These are phyloP conservation scores for Fissipunctia ypsillon DNA, from an alignment of 2,888 invertebrate species.

Conservation along the genomic window DNA sequence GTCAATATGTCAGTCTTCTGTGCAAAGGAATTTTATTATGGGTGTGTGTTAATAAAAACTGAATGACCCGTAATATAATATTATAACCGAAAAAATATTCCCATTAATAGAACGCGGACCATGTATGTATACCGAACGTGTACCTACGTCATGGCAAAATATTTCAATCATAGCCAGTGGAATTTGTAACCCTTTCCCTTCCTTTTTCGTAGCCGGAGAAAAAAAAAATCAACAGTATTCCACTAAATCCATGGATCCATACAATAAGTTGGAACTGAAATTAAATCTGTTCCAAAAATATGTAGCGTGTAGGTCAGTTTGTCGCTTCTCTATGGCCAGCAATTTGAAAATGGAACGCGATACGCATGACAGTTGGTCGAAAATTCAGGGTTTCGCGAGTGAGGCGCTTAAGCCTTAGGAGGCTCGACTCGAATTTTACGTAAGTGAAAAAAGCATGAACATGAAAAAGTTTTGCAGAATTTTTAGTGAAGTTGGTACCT, in stretches of 20 bases:
- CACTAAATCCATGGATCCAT: not conserved
- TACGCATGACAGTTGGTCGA: slow-evolving; percentile 29
- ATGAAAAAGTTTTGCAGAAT: not conserved
- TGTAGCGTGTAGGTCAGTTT: not conserved
- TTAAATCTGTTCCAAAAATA: slow-evolving; percentile 6
- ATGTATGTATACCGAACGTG: too few relatives aligned
- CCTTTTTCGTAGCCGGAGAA: not conserved
- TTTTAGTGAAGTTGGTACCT: not conserved
- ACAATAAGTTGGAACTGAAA: not conserved
- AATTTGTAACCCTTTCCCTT: not conserved
- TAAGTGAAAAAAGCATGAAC: not conserved
- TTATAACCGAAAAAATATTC: not conserved
- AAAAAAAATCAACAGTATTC: not conserved
- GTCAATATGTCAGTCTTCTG: not conserved
- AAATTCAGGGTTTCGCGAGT: not conserved
- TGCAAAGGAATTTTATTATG: not conserved
- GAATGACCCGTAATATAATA: not conserved
- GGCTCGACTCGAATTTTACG: too few relatives aligned
- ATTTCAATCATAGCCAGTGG: not conserved
- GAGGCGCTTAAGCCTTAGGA: not conserved
- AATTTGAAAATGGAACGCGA: slow-evolving; percentile 32
- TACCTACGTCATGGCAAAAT: not conserved
- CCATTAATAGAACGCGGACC: not conserved
- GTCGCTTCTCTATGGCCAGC: slow-evolving; percentile 9
- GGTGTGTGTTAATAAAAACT: not conserved